Evolutionary conservation across 2,888 invertebrate species (phyloP), one percentile per base, ranked within the genome.

Genomic region (Plebejus melissa): DNA sequence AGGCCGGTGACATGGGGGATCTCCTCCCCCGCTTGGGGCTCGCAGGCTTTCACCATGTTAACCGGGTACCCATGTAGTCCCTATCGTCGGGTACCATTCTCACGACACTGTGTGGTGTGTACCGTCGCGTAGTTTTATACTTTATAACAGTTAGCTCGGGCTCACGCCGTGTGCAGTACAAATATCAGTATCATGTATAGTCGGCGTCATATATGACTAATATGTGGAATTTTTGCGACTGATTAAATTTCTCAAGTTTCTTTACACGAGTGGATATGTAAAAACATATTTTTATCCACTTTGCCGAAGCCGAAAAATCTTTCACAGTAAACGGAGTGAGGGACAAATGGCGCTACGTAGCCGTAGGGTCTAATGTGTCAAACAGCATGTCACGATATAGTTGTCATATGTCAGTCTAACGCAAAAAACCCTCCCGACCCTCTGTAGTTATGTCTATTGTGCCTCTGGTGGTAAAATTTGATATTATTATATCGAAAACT

Each of bases 1-100:
- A 93, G 80, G 32, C 92, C 93, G 0, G 93, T 93, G 58, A 93
- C 91, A 70, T 91, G 91, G 0, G 90, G 85, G 0, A 93, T 91
- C 79, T 89, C 91, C 75, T 90, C 91, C 75, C 82, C 83, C 6
- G 72, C 78, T 4, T 82, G 79, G 0, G 83, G 83, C 76, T 92
- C 93, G 60, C 82, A 84, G 69, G 81, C 80, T 57, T 77, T 79
- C 79, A 86, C 87, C 87, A 88, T 90, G 28, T 82, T 76, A 16
- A 74, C 28, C 75, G 74, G 71, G 75, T 54, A 69, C 46, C 79
- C 80, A 80, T 77, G 72, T 76, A 76, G 22, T 75, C 75, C 70
- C 74, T 75, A 16, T 76, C 75, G 74, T 78, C 77, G 77, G 77
- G 77, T 76, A 74, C 69, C 57, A 75, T 76, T 69, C 75, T 75